A percentile compares a stretch with the other conserved stretches of the same genome.
Conservation (phyloP, 2,797 vertebrate species). For the Rhinichthys osculus region DNA sequence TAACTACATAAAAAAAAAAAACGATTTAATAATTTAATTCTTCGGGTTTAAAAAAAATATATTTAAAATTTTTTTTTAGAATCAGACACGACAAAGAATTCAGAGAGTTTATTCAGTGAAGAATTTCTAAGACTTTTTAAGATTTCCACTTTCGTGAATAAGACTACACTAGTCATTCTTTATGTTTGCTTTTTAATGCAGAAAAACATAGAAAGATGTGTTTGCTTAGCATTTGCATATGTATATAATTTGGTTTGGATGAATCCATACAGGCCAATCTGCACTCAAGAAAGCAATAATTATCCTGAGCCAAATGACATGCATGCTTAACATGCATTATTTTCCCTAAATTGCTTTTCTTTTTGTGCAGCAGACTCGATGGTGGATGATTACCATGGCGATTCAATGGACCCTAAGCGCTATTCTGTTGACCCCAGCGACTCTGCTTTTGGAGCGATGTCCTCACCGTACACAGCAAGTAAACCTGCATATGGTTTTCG, state of each 20-base stretch:
- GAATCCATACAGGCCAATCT: neutral
- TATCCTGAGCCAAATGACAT: slow-evolving; percentile 3
- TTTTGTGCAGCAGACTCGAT: slow-evolving; percentile 77
- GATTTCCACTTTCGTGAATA: neutral
- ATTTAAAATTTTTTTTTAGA: no score
- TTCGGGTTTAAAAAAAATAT: neutral
- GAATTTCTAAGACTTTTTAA: neutral
- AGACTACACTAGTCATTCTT: neutral
- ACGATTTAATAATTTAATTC: neutral
- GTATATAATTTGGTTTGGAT: neutral
- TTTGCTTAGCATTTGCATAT: neutral
- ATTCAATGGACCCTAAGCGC: slow-evolving; percentile 79
- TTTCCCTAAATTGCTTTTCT: slow-evolving; percentile 5
- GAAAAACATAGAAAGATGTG: neutral
- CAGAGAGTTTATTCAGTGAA: neutral
- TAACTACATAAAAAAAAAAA: neutral
- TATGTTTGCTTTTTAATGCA: no score
- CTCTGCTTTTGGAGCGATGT: slow-evolving; percentile 79
- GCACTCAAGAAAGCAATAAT: slow-evolving; percentile 1
- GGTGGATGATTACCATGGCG: slow-evolving; percentile 84
- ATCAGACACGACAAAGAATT: neutral
- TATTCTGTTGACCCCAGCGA: slow-evolving; percentile 81
- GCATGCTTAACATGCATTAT: slow-evolving; percentile 12
- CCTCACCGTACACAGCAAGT: slow-evolving; percentile 72
- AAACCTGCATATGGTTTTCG: slow-evolving; percentile 79